A percentile compares a stretch with the other conserved stretches of the same genome.
Conservation (phyloP, 2,888 invertebrate species). For the Neoaliturus tenellus region DNA sequence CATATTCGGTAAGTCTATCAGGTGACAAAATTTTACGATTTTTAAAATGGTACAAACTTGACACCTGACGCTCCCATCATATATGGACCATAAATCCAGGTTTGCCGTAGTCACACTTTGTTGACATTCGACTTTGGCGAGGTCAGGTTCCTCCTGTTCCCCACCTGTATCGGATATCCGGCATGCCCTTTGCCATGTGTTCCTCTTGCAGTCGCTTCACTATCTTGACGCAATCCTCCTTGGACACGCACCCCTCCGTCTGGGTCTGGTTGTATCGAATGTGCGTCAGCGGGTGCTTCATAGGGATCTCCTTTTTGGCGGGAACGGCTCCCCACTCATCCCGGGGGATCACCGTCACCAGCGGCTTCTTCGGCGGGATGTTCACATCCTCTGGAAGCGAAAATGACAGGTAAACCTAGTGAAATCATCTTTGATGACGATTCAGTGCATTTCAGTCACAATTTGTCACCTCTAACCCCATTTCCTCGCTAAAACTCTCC, state of each 20-base stretch:
- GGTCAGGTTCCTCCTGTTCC: no score
- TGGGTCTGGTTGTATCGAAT: conserved; percentile 9
- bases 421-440: no score
- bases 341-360: background rate
- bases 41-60: no score
- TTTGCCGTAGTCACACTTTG: no score
- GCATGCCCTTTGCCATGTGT: background rate
- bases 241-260: background rate
- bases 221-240: conserved; percentile 8
- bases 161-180: conserved; percentile 5
- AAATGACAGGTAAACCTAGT: background rate
- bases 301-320: background rate
- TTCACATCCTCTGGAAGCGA: background rate
- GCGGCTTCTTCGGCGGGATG: background rate
- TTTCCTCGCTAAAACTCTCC: no score
- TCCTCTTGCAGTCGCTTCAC: background rate
- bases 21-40: no score
- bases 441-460: no score
- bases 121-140: no score
- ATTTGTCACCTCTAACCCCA: no score
- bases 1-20: no score
- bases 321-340: conserved; percentile 14
- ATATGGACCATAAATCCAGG: no score
- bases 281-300: background rate
- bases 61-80: no score